phyloP scores from a whole-genome alignment of 2,797 vertebrate species.

The Fistularia tabacaria region DNA sequence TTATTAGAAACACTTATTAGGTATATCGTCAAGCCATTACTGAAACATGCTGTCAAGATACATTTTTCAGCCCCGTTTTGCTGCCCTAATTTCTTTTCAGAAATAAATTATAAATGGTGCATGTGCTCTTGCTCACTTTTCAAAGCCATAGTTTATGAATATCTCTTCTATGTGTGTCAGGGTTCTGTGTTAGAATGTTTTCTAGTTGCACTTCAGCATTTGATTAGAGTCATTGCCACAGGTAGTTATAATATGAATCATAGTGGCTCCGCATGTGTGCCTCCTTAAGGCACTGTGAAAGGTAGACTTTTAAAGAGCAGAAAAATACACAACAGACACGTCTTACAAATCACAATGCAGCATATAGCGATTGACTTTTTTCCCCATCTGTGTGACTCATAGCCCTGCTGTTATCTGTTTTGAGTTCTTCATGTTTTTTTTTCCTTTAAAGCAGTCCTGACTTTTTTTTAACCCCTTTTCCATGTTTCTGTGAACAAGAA shows the following conservation, averaged over 20 bases:
- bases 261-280: conserved; percentile 56
- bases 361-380: conserved; percentile 54
- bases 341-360: conserved; percentile 49
- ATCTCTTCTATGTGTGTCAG: conserved; percentile 41
- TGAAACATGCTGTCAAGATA: too few relatives aligned
- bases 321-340: conserved; percentile 33
- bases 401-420: conserved; percentile 58
- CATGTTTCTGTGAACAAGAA: not conserved
- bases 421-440: conserved; percentile 50
- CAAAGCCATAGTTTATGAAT: conserved; percentile 39
- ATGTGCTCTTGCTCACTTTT: conserved; percentile 4
- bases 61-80: too few relatives aligned
- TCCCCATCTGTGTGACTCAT: conserved; percentile 60
- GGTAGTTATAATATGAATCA: conserved; percentile 67
- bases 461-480: not conserved
- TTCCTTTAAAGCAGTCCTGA: conserved; percentile 37
- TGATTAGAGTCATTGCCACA: conserved; percentile 68
- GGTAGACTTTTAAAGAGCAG: conserved; percentile 47
- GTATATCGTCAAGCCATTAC: too few relatives aligned
- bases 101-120: not conserved
- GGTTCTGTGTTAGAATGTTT: conserved; percentile 48
- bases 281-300: conserved; percentile 61
- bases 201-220: conserved; percentile 42
- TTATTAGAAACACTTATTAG: too few relatives aligned
- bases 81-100: not conserved